These are phyloP conservation scores for Anolis sagrei DNA, from an alignment of 2,113 vertebrate species.

Conservation along the genomic window DNA sequence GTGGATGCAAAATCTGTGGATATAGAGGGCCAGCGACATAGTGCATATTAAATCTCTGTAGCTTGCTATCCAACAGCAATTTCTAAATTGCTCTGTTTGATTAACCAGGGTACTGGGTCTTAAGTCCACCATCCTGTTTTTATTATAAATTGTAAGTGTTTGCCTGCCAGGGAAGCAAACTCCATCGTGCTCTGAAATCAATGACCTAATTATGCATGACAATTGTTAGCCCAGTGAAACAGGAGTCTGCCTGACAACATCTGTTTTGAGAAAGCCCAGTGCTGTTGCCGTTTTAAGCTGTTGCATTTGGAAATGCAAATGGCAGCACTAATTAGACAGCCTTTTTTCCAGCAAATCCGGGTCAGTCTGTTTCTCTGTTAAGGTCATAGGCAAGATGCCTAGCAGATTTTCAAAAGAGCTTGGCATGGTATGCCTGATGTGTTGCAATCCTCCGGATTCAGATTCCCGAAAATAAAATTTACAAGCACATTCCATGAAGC, in stretches of 20 bases:
- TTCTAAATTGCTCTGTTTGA: constrained; percentile 19
- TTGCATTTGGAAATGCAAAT: constrained; percentile 52
- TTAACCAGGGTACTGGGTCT: constrained; percentile 39
- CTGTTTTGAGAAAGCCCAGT: constrained; percentile 64
- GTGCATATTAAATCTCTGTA: neutral
- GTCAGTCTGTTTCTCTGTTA: neutral
- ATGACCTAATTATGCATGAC: constrained; percentile 68
- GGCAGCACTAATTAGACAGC: constrained; percentile 11
- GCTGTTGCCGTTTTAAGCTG: constrained; percentile 62
- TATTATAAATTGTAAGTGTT: constrained; percentile 44
- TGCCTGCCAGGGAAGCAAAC: constrained; percentile 51
- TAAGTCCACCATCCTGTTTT: constrained; percentile 29
- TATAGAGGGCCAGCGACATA: neutral
- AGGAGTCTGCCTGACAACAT: constrained; percentile 65
- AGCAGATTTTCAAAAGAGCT: constrained; percentile 21
- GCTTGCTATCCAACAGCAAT: neutral
- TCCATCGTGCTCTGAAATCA: constrained; percentile 59
- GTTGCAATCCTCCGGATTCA: constrained; percentile 13
- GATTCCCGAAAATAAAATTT: neutral
- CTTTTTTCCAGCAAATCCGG: neutral
- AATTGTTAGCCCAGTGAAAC: constrained; percentile 67
- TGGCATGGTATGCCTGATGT: neutral
- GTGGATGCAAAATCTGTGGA: too few relatives aligned
- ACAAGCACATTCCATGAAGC: neutral
- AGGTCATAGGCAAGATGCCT: constrained; percentile 14